phyloP scores from a whole-genome alignment of 2,113 vertebrate species.

The Parus major region DNA sequence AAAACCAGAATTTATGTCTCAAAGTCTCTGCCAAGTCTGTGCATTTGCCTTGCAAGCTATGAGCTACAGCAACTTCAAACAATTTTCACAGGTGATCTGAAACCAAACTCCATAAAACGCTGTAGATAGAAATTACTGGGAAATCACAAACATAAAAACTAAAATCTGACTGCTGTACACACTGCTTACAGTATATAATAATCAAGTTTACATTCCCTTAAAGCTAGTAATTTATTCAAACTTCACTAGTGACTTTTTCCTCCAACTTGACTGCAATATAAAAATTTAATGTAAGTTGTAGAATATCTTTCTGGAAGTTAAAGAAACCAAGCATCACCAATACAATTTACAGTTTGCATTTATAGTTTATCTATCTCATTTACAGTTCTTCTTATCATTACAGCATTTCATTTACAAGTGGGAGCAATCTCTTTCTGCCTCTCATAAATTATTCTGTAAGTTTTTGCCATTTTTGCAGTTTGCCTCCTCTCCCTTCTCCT shows the following conservation, averaged over 20 bases:
- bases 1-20: background rate
- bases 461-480: background rate
- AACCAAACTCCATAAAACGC: background rate
- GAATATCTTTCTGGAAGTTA: background rate
- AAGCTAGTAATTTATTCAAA: background rate
- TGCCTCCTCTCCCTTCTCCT: background rate
- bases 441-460: background rate
- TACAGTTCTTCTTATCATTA: background rate
- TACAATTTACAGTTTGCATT: background rate
- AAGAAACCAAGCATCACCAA: background rate
- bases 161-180: background rate
- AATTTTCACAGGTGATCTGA: background rate
- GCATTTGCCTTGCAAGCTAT: background rate
- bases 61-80: background rate
- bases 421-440: background rate
- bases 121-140: background rate
- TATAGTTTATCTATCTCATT: background rate
- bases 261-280: background rate
- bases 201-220: background rate
- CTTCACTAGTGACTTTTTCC: background rate
- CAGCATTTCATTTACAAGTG: background rate
- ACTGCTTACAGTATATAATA: background rate
- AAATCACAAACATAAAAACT: background rate
- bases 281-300: background rate
- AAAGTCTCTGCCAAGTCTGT: background rate